Percentiles rank a stretch among this genome's conserved stretches.
Evolutionary conservation across 2,888 invertebrate genomes (phyloP).

Genomic region (Rhimphoctona megacephalus): DNA sequence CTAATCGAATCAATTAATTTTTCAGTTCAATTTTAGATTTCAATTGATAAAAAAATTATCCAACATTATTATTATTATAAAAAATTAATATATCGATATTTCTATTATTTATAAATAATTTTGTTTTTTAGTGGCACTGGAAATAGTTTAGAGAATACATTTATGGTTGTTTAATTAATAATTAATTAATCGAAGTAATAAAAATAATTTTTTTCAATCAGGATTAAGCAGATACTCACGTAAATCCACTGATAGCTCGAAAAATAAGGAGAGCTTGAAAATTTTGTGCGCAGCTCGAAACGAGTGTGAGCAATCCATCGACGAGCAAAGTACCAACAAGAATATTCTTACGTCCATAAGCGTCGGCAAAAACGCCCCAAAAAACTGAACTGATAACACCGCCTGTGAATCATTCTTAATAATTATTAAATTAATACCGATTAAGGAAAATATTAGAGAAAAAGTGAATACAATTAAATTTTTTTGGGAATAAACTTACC

Average conservation of each 20-base stretch:
- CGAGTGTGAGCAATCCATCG: constrained; percentile 86
- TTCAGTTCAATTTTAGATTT: no score
- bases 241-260: constrained; percentile 89
- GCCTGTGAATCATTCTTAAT: constrained; percentile 82
- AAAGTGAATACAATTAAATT: neutral
- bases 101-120: no score
- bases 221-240: constrained; percentile 77
- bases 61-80: no score
- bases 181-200: neutral
- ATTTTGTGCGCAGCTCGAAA: constrained; percentile 88
- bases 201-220: constrained; percentile 4
- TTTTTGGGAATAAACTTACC: constrained; percentile 85
- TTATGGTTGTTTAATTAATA: neutral
- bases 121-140: neutral
- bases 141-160: neutral
- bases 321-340: constrained; percentile 86
- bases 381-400: constrained; percentile 91
- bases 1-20: no score
- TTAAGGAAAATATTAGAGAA: neutral
- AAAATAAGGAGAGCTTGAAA: constrained; percentile 87
- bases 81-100: no score
- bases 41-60: no score
- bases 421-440: constrained; percentile 28
- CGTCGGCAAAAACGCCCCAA: constrained; percentile 93
- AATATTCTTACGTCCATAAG: constrained; percentile 88